phyloP scores from a whole-genome alignment of 2,113 vertebrate genomes.

The Hylia prasina region DNA sequence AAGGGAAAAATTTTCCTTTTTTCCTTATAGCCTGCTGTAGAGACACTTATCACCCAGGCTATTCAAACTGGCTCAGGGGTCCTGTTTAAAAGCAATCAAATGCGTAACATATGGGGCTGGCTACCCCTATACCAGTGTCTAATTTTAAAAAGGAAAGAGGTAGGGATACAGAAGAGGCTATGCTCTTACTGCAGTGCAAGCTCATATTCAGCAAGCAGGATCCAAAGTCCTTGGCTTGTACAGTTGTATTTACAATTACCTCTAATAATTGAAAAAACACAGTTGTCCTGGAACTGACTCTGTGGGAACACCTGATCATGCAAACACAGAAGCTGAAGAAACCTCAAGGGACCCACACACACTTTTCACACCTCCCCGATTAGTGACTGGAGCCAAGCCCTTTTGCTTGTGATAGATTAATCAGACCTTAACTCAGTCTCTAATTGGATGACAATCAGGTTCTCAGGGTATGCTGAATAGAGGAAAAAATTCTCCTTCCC shows the following conservation, averaged over 20 bases:
- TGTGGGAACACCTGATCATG: constrained; percentile 55
- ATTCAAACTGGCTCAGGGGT: neutral
- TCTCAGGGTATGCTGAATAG: constrained; percentile 51
- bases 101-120: neutral
- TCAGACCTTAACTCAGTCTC: constrained; percentile 66
- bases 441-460: constrained; percentile 79
- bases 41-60: constrained; percentile 5
- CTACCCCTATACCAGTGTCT: neutral
- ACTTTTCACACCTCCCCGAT: constrained; percentile 65
- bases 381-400: constrained; percentile 63
- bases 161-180: neutral
- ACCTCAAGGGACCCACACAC: constrained; percentile 39
- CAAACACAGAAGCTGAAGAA: constrained; percentile 49
- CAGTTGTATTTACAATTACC: constrained; percentile 49
- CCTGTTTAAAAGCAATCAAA: constrained; percentile 6
- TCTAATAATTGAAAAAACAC: constrained; percentile 58
- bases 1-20: constrained; percentile 13
- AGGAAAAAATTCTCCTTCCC: constrained; percentile 8
- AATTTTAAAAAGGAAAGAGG: neutral
- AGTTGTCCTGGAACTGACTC: constrained; percentile 59
- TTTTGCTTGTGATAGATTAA: constrained; percentile 74
- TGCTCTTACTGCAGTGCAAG: neutral
- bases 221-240: neutral
- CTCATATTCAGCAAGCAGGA: neutral
- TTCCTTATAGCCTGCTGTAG: neutral